phyloP scores from a whole-genome alignment of 23 tunicate genomes.

The Styela plicata region DNA sequence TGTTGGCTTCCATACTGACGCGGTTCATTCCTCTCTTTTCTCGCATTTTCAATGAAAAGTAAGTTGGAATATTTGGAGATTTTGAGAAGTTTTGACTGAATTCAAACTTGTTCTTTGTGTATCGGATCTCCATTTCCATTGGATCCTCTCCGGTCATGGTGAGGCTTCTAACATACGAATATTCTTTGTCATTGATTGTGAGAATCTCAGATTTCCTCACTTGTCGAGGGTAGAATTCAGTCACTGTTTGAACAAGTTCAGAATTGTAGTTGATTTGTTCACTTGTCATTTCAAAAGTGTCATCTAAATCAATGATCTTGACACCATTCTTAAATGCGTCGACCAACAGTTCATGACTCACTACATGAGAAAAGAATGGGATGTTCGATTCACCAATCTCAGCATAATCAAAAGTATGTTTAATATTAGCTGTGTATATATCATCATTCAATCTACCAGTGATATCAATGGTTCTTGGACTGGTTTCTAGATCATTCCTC shows the following conservation, averaged over 20 bases:
- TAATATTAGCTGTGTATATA: not conserved
- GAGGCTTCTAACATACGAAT: not conserved
- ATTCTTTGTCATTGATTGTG: not conserved
- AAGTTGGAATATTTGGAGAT: not conserved
- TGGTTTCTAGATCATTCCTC: not conserved
- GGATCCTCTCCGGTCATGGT: not conserved
- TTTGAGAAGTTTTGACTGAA: not conserved
- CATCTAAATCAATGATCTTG: not conserved
- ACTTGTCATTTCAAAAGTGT: not conserved
- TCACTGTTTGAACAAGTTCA: not conserved
- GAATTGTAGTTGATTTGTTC: not conserved
- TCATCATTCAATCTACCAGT: not conserved
- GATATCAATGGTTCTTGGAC: not conserved
- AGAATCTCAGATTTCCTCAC: not conserved
- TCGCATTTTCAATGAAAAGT: not conserved
- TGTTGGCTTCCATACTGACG: not conserved
- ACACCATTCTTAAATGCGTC: not conserved
- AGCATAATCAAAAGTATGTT: not conserved
- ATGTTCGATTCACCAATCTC: not conserved
- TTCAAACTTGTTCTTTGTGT: not conserved
- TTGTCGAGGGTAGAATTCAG: not conserved
- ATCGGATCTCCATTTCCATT: not conserved
- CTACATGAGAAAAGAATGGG: not conserved
- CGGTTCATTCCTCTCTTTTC: not conserved
- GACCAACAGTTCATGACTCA: not conserved